These are phyloP conservation scores for Caenorhabditis sinica DNA, from an alignment of 2,888 invertebrate genomes.

Conservation along the genomic window DNA sequence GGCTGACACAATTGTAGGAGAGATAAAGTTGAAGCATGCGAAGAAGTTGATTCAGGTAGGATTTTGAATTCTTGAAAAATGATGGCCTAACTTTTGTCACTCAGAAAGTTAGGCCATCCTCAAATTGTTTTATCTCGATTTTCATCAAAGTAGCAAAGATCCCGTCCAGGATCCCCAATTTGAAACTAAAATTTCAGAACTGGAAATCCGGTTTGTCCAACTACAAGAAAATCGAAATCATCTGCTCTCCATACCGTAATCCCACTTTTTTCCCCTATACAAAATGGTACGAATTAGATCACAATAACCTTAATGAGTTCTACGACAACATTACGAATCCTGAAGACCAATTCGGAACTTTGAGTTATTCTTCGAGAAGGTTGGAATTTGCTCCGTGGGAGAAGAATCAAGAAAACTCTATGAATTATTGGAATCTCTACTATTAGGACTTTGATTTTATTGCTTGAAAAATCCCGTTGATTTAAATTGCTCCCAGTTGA, in stretches of 20 bases:
- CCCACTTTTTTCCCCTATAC: background rate
- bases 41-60: conserved; percentile 37
- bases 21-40: conserved; percentile 42
- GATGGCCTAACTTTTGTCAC: too few relatives aligned
- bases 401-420: conserved; percentile 5
- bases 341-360: conserved; percentile 9
- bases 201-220: conserved; percentile 14
- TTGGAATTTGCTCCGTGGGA: conserved; percentile 38
- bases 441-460: conserved; percentile 6
- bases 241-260: background rate
- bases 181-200: conserved; percentile 10
- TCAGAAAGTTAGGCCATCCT: too few relatives aligned
- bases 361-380: conserved; percentile 32
- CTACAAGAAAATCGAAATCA: conserved; percentile 45
- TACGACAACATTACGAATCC: conserved; percentile 25
- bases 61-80: background rate
- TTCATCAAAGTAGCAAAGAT: too few relatives aligned
- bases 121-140: too few relatives aligned
- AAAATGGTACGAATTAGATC: conserved; percentile 14
- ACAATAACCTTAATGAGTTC: conserved; percentile 9
- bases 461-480: background rate
- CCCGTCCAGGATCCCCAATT: too few relatives aligned
- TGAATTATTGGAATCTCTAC: background rate
- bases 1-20: conserved; percentile 28
- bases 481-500: background rate